These are phyloP conservation scores for Gnatocerus cornutus DNA, from an alignment of 2,888 invertebrate genomes.

Conservation along the genomic window DNA sequence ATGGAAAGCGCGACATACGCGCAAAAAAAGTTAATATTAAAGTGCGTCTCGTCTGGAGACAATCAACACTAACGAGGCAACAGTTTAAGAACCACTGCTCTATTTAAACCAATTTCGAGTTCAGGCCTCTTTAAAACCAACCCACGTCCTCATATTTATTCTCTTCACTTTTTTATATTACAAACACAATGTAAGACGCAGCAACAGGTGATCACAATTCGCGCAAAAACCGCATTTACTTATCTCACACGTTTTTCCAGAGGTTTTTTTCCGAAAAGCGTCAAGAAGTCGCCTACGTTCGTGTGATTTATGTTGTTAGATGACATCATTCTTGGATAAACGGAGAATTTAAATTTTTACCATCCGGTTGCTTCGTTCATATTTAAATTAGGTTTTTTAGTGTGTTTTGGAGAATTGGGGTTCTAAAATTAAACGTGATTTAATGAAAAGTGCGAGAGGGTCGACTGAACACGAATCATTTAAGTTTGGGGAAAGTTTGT, in stretches of 20 bases:
- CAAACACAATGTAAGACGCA: not conserved
- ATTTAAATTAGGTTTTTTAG: slow-evolving; percentile 1
- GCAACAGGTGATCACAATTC: slow-evolving; percentile 1
- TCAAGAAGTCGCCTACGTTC: slow-evolving; percentile 10
- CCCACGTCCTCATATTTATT: not conserved
- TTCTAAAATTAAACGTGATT: slow-evolving; percentile 6
- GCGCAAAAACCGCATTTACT: slow-evolving; percentile 4
- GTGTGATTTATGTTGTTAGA: not conserved
- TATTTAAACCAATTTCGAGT: not conserved
- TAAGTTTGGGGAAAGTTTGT: too few species aligned
- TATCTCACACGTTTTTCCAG: not conserved
- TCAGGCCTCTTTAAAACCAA: too few species aligned
- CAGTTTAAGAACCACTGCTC: too few species aligned
- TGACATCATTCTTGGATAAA: slow-evolving; percentile 9
- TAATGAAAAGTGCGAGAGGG: not conserved
- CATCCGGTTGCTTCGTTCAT: not conserved
- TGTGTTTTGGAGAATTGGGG: not conserved
- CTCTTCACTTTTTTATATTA: not conserved
- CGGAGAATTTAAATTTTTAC: not conserved
- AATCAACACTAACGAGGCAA: too few species aligned
- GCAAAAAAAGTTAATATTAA: too few species aligned
- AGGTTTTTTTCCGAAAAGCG: not conserved
- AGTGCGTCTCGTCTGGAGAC: too few species aligned
- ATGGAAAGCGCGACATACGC: slow-evolving; percentile 2
- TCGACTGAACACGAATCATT: too few species aligned